Evolutionary conservation across 2,797 vertebrate genomes (phyloP), one percentile per base, ranked within the genome.

Genomic region (Vultur gryphus): DNA sequence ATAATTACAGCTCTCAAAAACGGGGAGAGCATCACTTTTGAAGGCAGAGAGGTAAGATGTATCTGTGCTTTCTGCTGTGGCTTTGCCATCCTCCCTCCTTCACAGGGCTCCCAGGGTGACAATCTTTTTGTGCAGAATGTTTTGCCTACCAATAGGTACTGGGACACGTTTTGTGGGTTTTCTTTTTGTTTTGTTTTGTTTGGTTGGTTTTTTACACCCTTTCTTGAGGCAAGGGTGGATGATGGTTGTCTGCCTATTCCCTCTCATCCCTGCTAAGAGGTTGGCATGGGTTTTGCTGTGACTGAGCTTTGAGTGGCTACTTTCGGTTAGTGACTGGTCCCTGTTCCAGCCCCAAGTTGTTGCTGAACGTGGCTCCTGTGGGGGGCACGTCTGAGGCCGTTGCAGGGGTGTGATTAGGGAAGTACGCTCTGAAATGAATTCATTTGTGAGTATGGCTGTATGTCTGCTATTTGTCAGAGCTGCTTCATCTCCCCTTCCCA

Each of bases 21-120:
- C 0, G 99, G 99, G 9, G 98, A 97, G 44, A 99, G 94, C 7
- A 5, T 99, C 90, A 98, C 91, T 1, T 98, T 98, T 3, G 98
- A 99, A 89, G 99, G 99, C 25, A 99, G 84, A 98, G 99, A 99
- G 99, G 99, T 99, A 95, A 96, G 92, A 7, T 7, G 3, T 24
- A 9, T 7, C 24, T 72, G 16, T 20, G 15, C 20, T 83, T 29
- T 20, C 7, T 49, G 7, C 17, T 39, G 23, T 62, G 75, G 35
- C 52, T 94, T 28, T 82, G 51, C 23, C 24, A 13, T 37, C 39
- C 6, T 70, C 18, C 44, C 28, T 57, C 37, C 33, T 83, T 57
- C 11, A 2, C 15, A 11, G n/a, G 44, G 18, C 35, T 92, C 15
- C 52, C 11, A 46, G 49, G 35, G 17, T 43, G 39, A 35, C 61